Evolutionary conservation across 2,888 invertebrate species (phyloP).

Genomic region (Clistopyga incitator): DNA sequence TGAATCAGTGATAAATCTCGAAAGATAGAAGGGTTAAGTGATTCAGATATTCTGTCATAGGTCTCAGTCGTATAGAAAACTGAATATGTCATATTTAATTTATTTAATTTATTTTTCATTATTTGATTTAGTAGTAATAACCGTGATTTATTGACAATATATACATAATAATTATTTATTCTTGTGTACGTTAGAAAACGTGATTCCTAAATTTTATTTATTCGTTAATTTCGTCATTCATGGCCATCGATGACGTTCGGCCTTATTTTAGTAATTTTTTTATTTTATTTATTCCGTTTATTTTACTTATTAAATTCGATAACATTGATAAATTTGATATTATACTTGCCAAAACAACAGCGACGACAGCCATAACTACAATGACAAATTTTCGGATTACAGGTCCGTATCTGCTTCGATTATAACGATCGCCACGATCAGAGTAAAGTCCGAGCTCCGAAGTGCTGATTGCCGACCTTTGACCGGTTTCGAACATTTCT

Average conservation of each 20-base stretch:
- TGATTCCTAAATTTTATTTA: background rate
- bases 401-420: constrained; percentile 77
- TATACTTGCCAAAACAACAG: constrained; percentile 81
- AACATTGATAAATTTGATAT: background rate
- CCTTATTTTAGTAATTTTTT: background rate
- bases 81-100: background rate
- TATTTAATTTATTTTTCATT: background rate
- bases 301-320: background rate
- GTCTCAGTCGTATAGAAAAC: no score
- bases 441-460: constrained; percentile 83
- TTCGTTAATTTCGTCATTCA: no score
- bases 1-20: constrained; percentile 53
- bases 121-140: background rate
- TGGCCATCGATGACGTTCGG: no score
- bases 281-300: background rate
- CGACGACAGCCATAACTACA: constrained; percentile 81
- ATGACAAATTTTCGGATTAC: constrained; percentile 80
- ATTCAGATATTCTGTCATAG: background rate
- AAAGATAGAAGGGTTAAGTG: background rate
- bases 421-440: constrained; percentile 80
- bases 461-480: constrained; percentile 81
- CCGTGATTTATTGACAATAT: no score
- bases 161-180: no score
- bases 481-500: constrained; percentile 79
- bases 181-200: no score